Evolutionary conservation across 2,113 vertebrate genomes (phyloP).

Genomic region (Passerina amoena): DNA sequence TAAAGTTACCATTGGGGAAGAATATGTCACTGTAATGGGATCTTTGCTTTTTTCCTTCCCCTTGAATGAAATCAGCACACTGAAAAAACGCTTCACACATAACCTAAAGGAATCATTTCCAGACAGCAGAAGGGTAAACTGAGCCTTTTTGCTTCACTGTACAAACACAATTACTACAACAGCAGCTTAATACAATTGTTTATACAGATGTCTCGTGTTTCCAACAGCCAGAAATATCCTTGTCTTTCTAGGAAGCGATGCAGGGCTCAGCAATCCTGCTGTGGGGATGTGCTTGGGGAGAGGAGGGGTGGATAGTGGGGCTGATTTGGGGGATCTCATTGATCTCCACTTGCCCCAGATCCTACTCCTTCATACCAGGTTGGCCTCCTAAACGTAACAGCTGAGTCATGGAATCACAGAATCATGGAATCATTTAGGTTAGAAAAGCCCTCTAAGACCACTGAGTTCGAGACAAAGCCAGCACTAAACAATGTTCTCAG

Average conservation of each 20-base stretch:
- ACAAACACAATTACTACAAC: slow-evolving; percentile 60
- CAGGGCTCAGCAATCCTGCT: neutral
- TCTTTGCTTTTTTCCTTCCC: neutral
- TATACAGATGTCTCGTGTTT: slow-evolving; percentile 10
- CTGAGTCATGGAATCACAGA: neutral
- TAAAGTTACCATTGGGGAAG: slow-evolving; percentile 60
- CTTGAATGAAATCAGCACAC: slow-evolving; percentile 29
- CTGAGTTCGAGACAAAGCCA: neutral
- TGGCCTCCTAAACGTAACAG: neutral
- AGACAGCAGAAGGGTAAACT: slow-evolving; percentile 39
- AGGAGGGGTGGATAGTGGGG: neutral
- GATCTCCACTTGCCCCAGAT: neutral
- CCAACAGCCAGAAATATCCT: neutral
- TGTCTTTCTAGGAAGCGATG: neutral
- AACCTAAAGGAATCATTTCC: slow-evolving; percentile 63
- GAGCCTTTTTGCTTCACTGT: slow-evolving; percentile 55
- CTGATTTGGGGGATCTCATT: neutral
- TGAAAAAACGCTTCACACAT: neutral
- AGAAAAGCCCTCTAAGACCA: neutral
- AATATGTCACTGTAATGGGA: slow-evolving; percentile 57
- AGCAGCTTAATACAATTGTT: slow-evolving; percentile 29
- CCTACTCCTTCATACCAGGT: neutral
- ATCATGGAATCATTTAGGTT: neutral
- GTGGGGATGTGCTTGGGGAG: neutral
- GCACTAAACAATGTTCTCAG: neutral